Base-by-base conservation (phyloP, 2,113 vertebrate genomes). In the Datnioides undecimradiatus region DNA sequence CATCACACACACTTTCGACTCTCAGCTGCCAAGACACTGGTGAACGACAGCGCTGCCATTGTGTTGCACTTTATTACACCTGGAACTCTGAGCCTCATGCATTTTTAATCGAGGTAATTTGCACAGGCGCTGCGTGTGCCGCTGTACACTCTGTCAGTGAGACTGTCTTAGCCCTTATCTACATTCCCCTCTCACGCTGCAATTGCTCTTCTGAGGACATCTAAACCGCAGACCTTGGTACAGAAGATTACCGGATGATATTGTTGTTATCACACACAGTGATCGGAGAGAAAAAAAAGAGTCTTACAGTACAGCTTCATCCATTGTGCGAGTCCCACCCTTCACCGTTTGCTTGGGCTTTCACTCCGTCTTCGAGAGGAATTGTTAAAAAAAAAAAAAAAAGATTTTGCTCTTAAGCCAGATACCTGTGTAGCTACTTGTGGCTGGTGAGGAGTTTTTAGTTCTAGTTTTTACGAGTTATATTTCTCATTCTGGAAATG, bases 81-180 rank as follows among this genome's bases (percentile, higher is more conserved):
- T 95, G 90, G 75, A 95, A 90, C 90, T 80, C 80, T 79, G 84
- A 72, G 88, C 80, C 90, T 94, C 92, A 94, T 94, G 92, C 93
- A 94, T 95, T 94, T 95, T 95, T 95, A 93, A 95, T 94, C 52
- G 75, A 77, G 80, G 87, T 92, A 91, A 95, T 95, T 95, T 95
- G 89, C 91, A 93, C 88, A 90, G 79, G 85, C 73, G 69, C 79
- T 58, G 79, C 75, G 57, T 87, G 84, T 85, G 87, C 79, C 69
- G 55, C 71, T 45, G 84, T 88, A 70, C 73, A 74, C 80, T 86
- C 81, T 58, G 72, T 84, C 85, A 71, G 68, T 62, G 75, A 80
- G 79, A 79, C 85, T 49, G 80, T 70, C 73, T 77, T 57, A 65
- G 83, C 45, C 72, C 71, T 86, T 79, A 90, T 87, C 77, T 88